Evolutionary conservation across 2,113 vertebrate species (phyloP), one percentile per base, ranked within the genome.

Genomic region (Catharus bicknelli): DNA sequence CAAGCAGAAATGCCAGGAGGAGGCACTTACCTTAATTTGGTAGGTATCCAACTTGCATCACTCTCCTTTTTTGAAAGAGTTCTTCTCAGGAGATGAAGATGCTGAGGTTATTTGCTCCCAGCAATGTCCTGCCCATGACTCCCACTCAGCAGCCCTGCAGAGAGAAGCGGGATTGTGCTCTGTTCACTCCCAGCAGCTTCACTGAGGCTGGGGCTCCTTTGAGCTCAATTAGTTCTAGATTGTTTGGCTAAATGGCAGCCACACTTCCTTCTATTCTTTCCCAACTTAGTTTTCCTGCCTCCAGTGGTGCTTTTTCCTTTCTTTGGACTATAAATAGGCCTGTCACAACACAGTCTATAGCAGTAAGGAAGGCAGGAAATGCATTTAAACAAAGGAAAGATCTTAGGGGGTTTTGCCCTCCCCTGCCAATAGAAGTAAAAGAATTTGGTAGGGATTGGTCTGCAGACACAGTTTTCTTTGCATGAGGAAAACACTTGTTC

Each of bases 221-320:
- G 91, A 96, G 94, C 95, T 93, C 97, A 94, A 97, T 97, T 97
- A 98, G 96, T 96, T 97, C 96, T 94, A 97, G 97, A 98, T 98
- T 99, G 98, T 99, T 99, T 99, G 97, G 97, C 97, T 96, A 97
- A 98, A 98, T 97, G 97, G 98, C 97, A 98, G 95, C 97, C 98
- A 97, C 97, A 98, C 98, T 99, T 99, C 99, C 99, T 99, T 96
- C 99, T 97, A 99, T 99, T 99, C 98, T 99, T 99, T 98, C 98
- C 97, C 97, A 97, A 98, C 98, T 98, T 99, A 98, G 98, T 98
- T 98, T 99, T 99, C 99, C 99, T 99, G 99, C 98, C 97, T 97
- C 98, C 94, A 98, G 96, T 95, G 86, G 95, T 97, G 96, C 88
- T 97, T 98, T 98, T 98, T 98, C 97, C 98, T 97, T 97, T 97